Evolutionary conservation across 2,113 vertebrate species (phyloP), one percentile per base, ranked within the genome.

Genomic region (Ammospiza nelsoni): DNA sequence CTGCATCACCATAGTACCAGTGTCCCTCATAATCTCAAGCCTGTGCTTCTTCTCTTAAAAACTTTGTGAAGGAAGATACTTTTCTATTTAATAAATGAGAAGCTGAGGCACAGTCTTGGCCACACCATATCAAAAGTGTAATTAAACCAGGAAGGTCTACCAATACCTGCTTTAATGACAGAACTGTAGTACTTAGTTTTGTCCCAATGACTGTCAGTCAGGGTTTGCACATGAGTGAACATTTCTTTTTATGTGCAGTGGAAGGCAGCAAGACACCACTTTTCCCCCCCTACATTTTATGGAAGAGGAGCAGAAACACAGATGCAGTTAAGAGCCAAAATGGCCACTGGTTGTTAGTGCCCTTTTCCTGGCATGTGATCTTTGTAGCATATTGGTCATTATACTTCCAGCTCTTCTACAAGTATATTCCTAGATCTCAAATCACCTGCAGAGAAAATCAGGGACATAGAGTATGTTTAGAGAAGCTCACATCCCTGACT

Each of bases 241-340:
- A 4, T 72, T 84, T 65, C 19, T 72, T 87, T 68, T 52, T 57
- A 61, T 0, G 0, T 18, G 27, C 21, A 37, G 8, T 37, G 31
- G 51, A 88, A 93, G 41, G 55, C 68, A 72, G 22, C 62, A 55
- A 55, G 65, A 19, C 55, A 7, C 15, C 0, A 2, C 15, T 28
- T 46, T n/a, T 12, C 1, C 0, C 6, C 8, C 27, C 15, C 5
- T 14, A 3, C 3, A 2, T 89, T 72, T 88, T 21, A 6, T 39
- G 49, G 63, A 72, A 20, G 7, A 85, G 10, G 46, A 68, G 33
- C n/a, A 51, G 49, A 91, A 79, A 74, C 9, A 57, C 7, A 59
- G 71, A 41, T 69, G n/a, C 25, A 73, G 0, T 33, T 43, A 49
- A 54, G 17, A 54, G 29, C 20, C 18, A 2, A 15, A 73, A 29